Conservation (phyloP, 2,113 vertebrate genomes). For the Cynoglossus semilaevis region DNA sequence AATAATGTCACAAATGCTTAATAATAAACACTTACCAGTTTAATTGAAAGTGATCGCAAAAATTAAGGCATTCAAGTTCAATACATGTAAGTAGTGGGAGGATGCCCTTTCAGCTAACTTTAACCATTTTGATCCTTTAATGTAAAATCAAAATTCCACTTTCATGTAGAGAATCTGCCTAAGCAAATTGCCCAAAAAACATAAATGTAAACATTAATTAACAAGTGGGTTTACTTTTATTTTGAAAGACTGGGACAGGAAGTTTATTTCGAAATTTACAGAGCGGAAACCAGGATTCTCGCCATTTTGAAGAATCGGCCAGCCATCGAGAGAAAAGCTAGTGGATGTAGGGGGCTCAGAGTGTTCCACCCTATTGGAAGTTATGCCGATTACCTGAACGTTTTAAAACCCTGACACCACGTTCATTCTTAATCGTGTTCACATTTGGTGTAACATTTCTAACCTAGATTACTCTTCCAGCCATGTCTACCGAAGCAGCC, state of each 20-base stretch:
- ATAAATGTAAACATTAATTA: too few species aligned
- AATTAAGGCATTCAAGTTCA: too few species aligned
- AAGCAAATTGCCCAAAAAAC: too few species aligned
- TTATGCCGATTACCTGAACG: constrained; percentile 55
- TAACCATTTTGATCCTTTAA: too few species aligned
- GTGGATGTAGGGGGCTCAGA: constrained; percentile 11
- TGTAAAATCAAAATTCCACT: too few species aligned
- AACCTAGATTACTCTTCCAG: constrained; percentile 47
- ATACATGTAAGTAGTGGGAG: too few species aligned
- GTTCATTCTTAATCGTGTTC: constrained; percentile 24
- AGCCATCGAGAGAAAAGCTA: constrained; percentile 12
- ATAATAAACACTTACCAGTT: too few species aligned
- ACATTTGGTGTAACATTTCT: constrained; percentile 12
- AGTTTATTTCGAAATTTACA: constrained; percentile 3
- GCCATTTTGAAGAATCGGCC: constrained; percentile 71
- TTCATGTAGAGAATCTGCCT: accelerated
- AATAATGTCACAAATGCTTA: too few species aligned
- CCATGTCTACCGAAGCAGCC: constrained; percentile 74
- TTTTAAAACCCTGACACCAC: constrained; percentile 27
- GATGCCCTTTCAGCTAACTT: too few species aligned
- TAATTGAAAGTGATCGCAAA: too few species aligned
- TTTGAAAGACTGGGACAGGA: constrained; percentile 35
- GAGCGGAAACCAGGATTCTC: constrained; percentile 39
- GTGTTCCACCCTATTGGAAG: constrained; percentile 38
- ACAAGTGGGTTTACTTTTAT: too few species aligned